Evolutionary conservation across 2,888 invertebrate species (phyloP).

Genomic region (Phaonia tiefii): DNA sequence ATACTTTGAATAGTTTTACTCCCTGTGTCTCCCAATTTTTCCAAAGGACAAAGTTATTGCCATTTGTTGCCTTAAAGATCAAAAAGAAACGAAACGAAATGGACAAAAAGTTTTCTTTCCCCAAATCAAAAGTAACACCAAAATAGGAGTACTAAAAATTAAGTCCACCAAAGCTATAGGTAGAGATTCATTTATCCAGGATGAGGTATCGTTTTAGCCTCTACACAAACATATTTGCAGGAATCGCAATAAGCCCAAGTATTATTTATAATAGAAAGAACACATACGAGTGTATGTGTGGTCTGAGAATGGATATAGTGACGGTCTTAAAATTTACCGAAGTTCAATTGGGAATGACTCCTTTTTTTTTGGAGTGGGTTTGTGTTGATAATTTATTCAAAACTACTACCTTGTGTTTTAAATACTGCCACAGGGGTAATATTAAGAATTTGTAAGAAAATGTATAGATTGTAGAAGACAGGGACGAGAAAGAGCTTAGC

Average conservation of each 20-base stretch:
- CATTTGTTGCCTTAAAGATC: background rate
- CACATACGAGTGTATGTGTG: background rate
- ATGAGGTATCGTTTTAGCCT: too few species aligned
- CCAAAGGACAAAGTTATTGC: constrained; percentile 53
- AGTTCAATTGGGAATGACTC: constrained; percentile 32
- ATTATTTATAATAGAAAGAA: constrained; percentile 11
- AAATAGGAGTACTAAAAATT: constrained; percentile 2
- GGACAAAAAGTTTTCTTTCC: background rate
- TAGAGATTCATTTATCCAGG: background rate
- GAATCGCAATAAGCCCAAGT: background rate
- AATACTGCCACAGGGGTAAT: background rate
- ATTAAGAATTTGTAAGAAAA: too few species aligned
- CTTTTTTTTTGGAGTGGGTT: too few species aligned
- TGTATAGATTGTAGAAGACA: too few species aligned
- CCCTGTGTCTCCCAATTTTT: too few species aligned
- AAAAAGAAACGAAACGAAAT: background rate
- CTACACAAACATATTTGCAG: background rate
- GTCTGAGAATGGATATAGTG: background rate
- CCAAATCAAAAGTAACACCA: background rate
- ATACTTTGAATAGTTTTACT: too few species aligned
- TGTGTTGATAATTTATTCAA: constrained; percentile 15
- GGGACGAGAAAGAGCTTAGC: too few species aligned
- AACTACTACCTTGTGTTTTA: constrained; percentile 14
- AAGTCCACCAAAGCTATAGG: background rate
- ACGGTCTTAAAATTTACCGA: background rate